These are phyloP conservation scores for Oscheius sp. DNA, from an alignment of 2,888 invertebrate genomes.

Conservation along the genomic window DNA sequence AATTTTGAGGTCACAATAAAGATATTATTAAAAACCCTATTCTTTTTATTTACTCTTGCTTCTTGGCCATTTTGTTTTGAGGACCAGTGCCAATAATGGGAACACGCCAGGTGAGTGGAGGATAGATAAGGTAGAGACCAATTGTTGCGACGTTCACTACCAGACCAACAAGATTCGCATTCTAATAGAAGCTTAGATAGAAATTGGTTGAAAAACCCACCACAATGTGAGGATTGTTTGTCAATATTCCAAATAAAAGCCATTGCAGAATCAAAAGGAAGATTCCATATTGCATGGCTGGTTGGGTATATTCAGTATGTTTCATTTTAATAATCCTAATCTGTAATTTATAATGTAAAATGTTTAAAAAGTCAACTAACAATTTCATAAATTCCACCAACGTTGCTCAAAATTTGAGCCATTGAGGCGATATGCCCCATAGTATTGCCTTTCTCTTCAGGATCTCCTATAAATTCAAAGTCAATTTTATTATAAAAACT, in stretches of 20 bases:
- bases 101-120: constrained; percentile 68
- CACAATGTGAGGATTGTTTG: constrained; percentile 62
- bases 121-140: constrained; percentile 63
- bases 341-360: constrained; percentile 36
- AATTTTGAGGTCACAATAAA: constrained; percentile 22
- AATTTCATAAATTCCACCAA: constrained; percentile 62
- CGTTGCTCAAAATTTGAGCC: constrained; percentile 63
- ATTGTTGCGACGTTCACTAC: constrained; percentile 61
- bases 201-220: constrained; percentile 39
- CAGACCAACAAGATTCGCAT: constrained; percentile 65
- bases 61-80: constrained; percentile 39
- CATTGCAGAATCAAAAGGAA: constrained; percentile 63
- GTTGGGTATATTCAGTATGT: constrained; percentile 67
- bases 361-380: constrained; percentile 33
- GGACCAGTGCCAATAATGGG: constrained; percentile 64
- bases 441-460: constrained; percentile 36
- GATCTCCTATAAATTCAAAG: background rate
- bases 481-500: background rate
- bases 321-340: constrained; percentile 55
- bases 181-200: constrained; percentile 39
- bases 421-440: constrained; percentile 67
- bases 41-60: constrained; percentile 37
- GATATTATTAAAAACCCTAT: constrained; percentile 4
- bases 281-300: constrained; percentile 63
- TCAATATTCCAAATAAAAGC: constrained; percentile 60